A percentile compares a stretch with the other conserved stretches of the same genome.
These are phyloP conservation scores for Hylaeus volcanicus DNA, from an alignment of 1,140 invertebrate genomes.

Conservation along the genomic window DNA sequence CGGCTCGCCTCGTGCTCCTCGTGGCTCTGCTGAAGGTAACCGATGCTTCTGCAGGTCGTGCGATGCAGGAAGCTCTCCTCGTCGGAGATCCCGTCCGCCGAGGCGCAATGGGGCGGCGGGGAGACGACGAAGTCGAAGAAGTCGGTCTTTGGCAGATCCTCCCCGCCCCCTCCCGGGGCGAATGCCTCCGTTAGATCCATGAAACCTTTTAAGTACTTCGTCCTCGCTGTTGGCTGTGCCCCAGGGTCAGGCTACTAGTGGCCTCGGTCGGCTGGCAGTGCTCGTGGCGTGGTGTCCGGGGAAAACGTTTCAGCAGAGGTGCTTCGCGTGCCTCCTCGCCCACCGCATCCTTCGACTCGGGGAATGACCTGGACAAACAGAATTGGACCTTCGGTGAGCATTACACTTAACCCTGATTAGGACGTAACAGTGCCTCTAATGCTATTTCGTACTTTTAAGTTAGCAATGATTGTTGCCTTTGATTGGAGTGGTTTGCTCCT, in stretches of 20 bases:
- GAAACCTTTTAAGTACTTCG: conserved; percentile 11
- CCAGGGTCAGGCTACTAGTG: not conserved
- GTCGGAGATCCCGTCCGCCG: conserved; percentile 74
- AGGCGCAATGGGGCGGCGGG: conserved; percentile 83
- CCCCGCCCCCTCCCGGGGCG: conserved; percentile 76
- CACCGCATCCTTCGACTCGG: conserved; percentile 67
- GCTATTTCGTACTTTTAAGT: too few species aligned
- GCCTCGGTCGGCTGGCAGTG: not conserved
- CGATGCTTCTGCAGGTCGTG: conserved; percentile 67
- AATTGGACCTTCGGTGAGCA: not conserved
- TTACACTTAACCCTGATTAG: not conserved
- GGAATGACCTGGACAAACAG: conserved; percentile 20
- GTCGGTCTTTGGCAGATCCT: conserved; percentile 89
- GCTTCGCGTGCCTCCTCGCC: conserved; percentile 35
- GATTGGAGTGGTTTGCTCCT: too few species aligned
- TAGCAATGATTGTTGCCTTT: too few species aligned
- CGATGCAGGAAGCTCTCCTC: conserved; percentile 75
- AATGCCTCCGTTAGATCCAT: conserved; percentile 92
- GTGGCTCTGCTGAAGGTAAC: conserved; percentile 69
- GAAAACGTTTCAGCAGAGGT: conserved; percentile 27
- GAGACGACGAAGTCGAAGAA: conserved; percentile 94
- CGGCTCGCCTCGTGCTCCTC: conserved; percentile 68
- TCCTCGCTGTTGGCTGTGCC: conserved; percentile 7
- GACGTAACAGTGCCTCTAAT: too few species aligned
- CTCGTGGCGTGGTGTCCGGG: not conserved